Base-by-base conservation (phyloP, 2,797 vertebrate species). In the Tragopan temminckii region DNA sequence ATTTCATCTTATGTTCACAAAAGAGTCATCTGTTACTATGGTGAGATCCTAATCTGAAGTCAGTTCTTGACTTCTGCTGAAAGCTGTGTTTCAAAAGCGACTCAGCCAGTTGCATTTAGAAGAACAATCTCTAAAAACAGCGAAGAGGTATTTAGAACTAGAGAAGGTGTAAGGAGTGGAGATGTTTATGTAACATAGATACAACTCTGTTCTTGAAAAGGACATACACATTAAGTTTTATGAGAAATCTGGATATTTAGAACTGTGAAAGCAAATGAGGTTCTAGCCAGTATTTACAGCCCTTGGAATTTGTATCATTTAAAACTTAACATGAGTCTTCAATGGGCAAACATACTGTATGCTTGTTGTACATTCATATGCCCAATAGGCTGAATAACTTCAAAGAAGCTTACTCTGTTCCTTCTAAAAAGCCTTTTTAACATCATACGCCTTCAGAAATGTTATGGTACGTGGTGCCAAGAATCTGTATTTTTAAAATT, bases 401-500 rank as follows among this genome's bases (percentile, higher is more conserved):
- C 92, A 95, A 96, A 96, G 74, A 92, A 67, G 70, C 85, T 84
- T 76, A 84, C 67, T 86, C 62, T 85, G 29, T 27, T 80, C 57
- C 38, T 88, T 77, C 74, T 95, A 81, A 94, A 95, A 91, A 45
- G 16, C 11, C 82, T 90, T 94, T 92, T 89, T 78, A 86, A 92
- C 71, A 90, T 80, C 85, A 86, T 55, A 91, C 27, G 75, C 77
- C 55, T 77, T 96, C 72, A 93, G 86, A 96, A 93, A 52, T 91
- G 21, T 83, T 95, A 85, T 91, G 89, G 43, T 68, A 82, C 25
- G 42, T 62, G 36, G 19, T 80, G 70, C 89, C 94, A 96, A 94
- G 72, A 82, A 71, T 72, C 85, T 92, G 72, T 89, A 93, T 95
- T 80, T 97, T 87, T 86, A 91, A 97, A 97, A 95, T 91, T 57